A percentile compares a stretch with the other conserved stretches of the same genome.
phyloP scores from a whole-genome alignment of 2,113 vertebrate genomes.

The Hippocampus zosterae region DNA sequence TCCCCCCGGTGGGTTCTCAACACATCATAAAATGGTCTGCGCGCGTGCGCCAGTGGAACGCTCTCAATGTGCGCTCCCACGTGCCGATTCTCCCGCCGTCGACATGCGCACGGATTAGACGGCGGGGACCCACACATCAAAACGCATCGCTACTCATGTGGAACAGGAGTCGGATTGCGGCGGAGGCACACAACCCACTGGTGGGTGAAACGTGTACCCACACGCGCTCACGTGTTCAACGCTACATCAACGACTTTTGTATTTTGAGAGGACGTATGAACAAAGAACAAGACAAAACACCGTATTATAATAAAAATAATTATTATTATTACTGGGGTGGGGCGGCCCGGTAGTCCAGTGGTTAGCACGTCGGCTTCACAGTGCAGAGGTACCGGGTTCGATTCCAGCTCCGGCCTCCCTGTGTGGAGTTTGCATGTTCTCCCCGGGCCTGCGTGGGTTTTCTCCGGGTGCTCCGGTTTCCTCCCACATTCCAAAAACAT shows the following conservation, averaged over 20 bases:
- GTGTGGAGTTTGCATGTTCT: too few relatives aligned
- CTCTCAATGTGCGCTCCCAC: constrained; percentile 1
- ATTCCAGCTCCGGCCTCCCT: too few relatives aligned
- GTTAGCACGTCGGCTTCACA: too few relatives aligned
- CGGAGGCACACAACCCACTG: constrained; percentile 3
- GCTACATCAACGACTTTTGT: not conserved
- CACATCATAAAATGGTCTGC: constrained; percentile 31
- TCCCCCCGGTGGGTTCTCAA: constrained; percentile 18
- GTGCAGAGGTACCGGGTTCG: too few relatives aligned
- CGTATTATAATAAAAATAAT: too few relatives aligned
- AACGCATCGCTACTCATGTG: constrained; percentile 22
- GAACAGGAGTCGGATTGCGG: constrained; percentile 15
- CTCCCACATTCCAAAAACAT: too few relatives aligned
- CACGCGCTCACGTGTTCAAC: not conserved
- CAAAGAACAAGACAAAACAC: too few relatives aligned
- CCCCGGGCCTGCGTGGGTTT: too few relatives aligned
- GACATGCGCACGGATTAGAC: constrained; percentile 15
- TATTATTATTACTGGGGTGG: too few relatives aligned
- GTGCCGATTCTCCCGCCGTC: constrained; percentile 15
- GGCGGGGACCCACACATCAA: constrained; percentile 31
- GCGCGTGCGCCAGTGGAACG: not conserved
- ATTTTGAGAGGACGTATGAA: too few relatives aligned
- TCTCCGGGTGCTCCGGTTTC: too few relatives aligned
- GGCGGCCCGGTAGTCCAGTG: too few relatives aligned
- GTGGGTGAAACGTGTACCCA: constrained; percentile 14